Base-by-base conservation (phyloP, 2,888 invertebrate species). In the Parnassius mnemosyne region DNA sequence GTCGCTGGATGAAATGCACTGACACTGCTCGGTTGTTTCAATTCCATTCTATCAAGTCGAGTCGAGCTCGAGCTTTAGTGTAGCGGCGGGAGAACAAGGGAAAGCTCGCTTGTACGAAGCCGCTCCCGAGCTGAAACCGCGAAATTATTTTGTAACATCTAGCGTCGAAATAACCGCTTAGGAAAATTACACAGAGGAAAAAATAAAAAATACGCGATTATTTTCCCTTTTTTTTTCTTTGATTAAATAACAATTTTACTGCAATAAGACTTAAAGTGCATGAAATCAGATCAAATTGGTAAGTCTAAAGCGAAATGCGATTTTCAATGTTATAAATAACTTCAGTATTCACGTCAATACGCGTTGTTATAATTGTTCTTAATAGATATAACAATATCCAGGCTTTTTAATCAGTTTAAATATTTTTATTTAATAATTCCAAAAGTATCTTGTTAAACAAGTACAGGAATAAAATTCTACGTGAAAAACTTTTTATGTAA, bases 71-170 rank as follows among this genome's bases (percentile, higher is more conserved):
- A 60, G 72, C 75, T 75, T 71, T 83, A 86, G 85, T 87, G 64
- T 66, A 66, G 67, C 73, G 75, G 70, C 77, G 79, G 77, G 76
- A 77, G 74, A 71, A 75, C 75, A 68, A 64, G 72, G 74, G 74
- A 70, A 70, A 72, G 81, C 76, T 67, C 83, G 85, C 71, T 69
- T 65, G 64, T 34, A 34, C 53, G 55, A 41, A 68, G 43, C 53
- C 51, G 65, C 66, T 64, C 61, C 61, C 61, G 63, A 13, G 25
- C 13, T 52, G 42, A 7, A 13, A 25, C 11, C 50, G 42, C 41
- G 50, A 44, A 46, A 57, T 13, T 50, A n/a, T 12, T 49, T 16
- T 50, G 42, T 13, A 47, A 20, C 47, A 20, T 9, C 41, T 20
- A 20, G 20, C 20, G 20, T 20, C 20, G 20, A 20, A 20, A 9